Base-by-base conservation (phyloP, 2,113 vertebrate species). In the Turdus rufiventris region DNA sequence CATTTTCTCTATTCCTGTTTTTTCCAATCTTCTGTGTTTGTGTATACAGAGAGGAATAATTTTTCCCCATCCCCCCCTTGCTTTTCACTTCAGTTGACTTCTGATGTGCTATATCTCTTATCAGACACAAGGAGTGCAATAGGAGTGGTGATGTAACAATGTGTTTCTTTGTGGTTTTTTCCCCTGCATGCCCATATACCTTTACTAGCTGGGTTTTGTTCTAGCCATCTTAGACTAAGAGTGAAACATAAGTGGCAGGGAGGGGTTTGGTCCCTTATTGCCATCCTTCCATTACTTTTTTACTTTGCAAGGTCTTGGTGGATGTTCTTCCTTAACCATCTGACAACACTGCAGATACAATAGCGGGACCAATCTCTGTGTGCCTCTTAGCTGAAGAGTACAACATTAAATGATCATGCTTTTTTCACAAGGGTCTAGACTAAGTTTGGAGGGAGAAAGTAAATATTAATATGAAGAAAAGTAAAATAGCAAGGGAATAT, bases 401-500 rank as follows among this genome's bases (percentile, higher is more conserved):
- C 51, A 72, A 20, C 25, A 18, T n/a, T 18, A 68, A 68, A 42
- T 48, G 5, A 40, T 70, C 0, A 0, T 47, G 34, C 47, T 26
- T 89, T 82, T 68, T 89, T 65, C 54, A 75, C 29, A 40, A 21
- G 36, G 14, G 5, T 81, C 81, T 84, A 88, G 26, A 26, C 63
- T 29, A 45, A 45, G 5, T 77, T 84, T 75, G 63, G 20, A 88
- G 14, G 23, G 57, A 85, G 43, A 81, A 18, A 48, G 34, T 11
- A 65, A 67, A 11, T n/a, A 42, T 73, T 24, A 77, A 28, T 48
- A 63, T 50, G 19, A 86, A 75, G 5, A 47, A 43, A 78, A 89
- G 73, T 36, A 58, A 71, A 74, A 79, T 43, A n/a, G 8, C 33
- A 81, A 74, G 36, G 65, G 15, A 80, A 36, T 56, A 23, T 19